Percentiles rank a stretch among this genome's conserved stretches.
Evolutionary conservation across 2,113 vertebrate genomes (phyloP).

Genomic region (Salvelinus fontinalis): DNA sequence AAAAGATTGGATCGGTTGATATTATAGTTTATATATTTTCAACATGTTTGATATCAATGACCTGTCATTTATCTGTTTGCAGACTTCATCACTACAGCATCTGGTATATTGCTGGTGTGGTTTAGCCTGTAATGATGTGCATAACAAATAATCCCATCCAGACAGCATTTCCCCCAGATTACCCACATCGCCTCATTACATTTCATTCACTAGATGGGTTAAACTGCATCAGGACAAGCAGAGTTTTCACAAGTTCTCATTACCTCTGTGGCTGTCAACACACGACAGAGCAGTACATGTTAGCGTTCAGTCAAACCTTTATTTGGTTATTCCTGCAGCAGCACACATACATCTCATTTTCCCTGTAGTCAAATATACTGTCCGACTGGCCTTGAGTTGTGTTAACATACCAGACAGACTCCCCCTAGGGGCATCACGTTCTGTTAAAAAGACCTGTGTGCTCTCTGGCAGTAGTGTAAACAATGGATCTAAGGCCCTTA

Average conservation of each 20-base stretch:
- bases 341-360: too few species aligned
- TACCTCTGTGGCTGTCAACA: not conserved
- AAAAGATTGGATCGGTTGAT: too few species aligned
- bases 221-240: not conserved
- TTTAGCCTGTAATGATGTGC: constrained; percentile 1
- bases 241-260: not conserved
- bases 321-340: too few species aligned
- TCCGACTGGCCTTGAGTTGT: too few species aligned
- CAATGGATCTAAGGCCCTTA: too few species aligned
- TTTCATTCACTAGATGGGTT: not conserved
- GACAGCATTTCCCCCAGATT: not conserved
- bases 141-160: not conserved
- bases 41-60: not conserved
- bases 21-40: not conserved
- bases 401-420: too few species aligned
- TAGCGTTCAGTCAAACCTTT: too few species aligned
- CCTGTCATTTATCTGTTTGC: constrained; percentile 22
- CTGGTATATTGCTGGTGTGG: constrained; percentile 40
- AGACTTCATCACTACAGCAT: constrained; percentile 37
- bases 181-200: not conserved
- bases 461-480: too few species aligned
- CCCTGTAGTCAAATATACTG: too few species aligned
- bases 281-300: too few species aligned
- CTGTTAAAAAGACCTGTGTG: too few species aligned
- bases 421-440: too few species aligned